Evolutionary conservation across 2,888 invertebrate genomes (phyloP).

Genomic region (Eupithecia subfuscata): DNA sequence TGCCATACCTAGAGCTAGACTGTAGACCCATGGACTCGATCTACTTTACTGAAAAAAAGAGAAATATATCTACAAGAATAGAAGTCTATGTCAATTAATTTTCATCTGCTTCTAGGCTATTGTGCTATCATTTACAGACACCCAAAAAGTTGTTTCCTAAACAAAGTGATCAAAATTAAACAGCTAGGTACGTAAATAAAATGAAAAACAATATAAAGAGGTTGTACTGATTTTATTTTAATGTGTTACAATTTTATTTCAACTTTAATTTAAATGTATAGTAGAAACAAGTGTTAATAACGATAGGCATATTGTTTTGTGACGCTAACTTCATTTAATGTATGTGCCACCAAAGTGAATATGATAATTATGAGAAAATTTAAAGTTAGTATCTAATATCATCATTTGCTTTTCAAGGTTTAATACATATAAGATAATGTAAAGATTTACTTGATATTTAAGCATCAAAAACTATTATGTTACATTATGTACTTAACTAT

Average conservation of each 20-base stretch:
- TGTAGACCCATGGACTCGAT: too few relatives aligned
- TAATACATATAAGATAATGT: slow-evolving; percentile 39
- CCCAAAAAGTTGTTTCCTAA: not conserved
- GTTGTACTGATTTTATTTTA: slow-evolving; percentile 72
- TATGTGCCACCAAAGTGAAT: slow-evolving; percentile 72
- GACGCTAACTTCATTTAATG: slow-evolving; percentile 63
- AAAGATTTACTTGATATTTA: slow-evolving; percentile 42
- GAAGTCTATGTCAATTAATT: too few relatives aligned
- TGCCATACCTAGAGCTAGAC: too few relatives aligned
- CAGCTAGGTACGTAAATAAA: slow-evolving; percentile 19
- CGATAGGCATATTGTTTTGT: slow-evolving; percentile 62
- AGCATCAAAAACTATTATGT: slow-evolving; percentile 42
- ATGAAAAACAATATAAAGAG: slow-evolving; percentile 48
- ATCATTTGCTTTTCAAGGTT: slow-evolving; percentile 45
- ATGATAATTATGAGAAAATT: slow-evolving; percentile 52
- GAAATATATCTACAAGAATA: too few relatives aligned
- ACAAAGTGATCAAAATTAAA: not conserved
- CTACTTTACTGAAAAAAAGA: too few relatives aligned
- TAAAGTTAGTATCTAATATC: slow-evolving; percentile 26
- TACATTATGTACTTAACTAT: slow-evolving; percentile 42
- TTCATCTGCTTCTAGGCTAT: too few relatives aligned
- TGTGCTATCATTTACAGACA: not conserved
- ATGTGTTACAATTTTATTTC: slow-evolving; percentile 65
- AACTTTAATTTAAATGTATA: slow-evolving; percentile 53
- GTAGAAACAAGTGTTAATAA: slow-evolving; percentile 67